Conservation (phyloP, 2,113 vertebrate species). For the Scolopax mira region DNA sequence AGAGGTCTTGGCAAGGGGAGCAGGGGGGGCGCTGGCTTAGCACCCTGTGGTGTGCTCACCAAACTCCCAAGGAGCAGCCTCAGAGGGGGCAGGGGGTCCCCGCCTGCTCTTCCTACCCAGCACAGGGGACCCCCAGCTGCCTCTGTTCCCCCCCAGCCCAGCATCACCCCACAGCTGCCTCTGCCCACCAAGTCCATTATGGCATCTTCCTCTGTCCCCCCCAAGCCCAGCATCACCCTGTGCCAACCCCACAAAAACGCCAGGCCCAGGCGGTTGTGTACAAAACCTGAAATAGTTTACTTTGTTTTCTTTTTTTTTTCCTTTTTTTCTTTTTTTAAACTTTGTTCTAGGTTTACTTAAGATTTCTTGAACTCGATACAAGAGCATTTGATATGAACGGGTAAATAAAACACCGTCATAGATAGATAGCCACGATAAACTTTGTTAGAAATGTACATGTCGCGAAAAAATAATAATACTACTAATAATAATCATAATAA, state of each 20-base stretch:
- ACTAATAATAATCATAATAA: slow-evolving; percentile 71
- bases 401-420: slow-evolving; percentile 90
- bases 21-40: not conserved
- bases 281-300: slow-evolving; percentile 95
- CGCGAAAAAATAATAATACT: slow-evolving; percentile 79
- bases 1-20: not conserved
- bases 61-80: not conserved
- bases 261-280: slow-evolving; percentile 83
- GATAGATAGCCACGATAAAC: slow-evolving; percentile 85
- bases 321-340: slow-evolving; percentile 79
- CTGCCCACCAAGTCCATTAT: not conserved
- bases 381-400: slow-evolving; percentile 86
- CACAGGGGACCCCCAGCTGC: rapidly evolving
- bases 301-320: slow-evolving; percentile 35
- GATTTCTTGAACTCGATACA: slow-evolving; percentile 83
- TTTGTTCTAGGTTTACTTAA: slow-evolving; percentile 86
- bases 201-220: not conserved
- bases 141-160: not conserved
- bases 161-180: not conserved
- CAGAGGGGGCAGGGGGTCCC: not conserved
- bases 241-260: slow-evolving; percentile 77
- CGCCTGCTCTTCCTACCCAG: rapidly evolving
- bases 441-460: slow-evolving; percentile 90
- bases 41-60: too few species aligned
- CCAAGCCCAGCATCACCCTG: not conserved